Conservation (phyloP, 2,888 invertebrate species). For the Rhagium mordax region DNA sequence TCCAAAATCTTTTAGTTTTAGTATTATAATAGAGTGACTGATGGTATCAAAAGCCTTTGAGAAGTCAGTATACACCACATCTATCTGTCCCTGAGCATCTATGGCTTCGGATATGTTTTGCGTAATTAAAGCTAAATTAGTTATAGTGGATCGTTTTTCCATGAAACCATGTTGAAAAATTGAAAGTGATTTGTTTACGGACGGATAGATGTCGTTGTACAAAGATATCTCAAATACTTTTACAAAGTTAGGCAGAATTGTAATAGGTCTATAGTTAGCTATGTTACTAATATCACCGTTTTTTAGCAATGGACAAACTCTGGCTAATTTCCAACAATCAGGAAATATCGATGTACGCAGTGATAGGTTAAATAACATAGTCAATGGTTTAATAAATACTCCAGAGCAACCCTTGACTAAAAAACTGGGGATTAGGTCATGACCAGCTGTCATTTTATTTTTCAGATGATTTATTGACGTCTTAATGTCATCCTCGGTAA, state of each 20-base stretch:
- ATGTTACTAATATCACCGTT: neutral
- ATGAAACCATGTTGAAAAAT: neutral
- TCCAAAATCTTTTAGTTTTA: too few species aligned
- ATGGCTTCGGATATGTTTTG: neutral
- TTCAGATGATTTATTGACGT: neutral
- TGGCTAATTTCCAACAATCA: neutral
- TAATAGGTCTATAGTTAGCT: neutral
- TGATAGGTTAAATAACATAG: neutral
- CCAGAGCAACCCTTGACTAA: neutral
- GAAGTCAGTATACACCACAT: too few species aligned
- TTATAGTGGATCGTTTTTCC: neutral
- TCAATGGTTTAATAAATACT: neutral
- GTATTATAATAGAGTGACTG: too few species aligned
- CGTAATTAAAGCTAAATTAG: neutral
- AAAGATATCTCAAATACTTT: neutral
- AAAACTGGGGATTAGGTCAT: neutral
- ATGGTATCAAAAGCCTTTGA: too few species aligned
- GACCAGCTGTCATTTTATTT: neutral
- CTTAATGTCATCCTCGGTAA: neutral
- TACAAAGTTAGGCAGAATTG: neutral
- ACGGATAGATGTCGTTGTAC: neutral
- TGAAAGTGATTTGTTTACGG: neutral
- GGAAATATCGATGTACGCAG: neutral
- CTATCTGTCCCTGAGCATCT: neutral
- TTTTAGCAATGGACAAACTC: conserved; percentile 1